Evolutionary conservation across 2,888 invertebrate genomes (phyloP), one percentile per base, ranked within the genome.

Genomic region (Andrena haemorrhoa): DNA sequence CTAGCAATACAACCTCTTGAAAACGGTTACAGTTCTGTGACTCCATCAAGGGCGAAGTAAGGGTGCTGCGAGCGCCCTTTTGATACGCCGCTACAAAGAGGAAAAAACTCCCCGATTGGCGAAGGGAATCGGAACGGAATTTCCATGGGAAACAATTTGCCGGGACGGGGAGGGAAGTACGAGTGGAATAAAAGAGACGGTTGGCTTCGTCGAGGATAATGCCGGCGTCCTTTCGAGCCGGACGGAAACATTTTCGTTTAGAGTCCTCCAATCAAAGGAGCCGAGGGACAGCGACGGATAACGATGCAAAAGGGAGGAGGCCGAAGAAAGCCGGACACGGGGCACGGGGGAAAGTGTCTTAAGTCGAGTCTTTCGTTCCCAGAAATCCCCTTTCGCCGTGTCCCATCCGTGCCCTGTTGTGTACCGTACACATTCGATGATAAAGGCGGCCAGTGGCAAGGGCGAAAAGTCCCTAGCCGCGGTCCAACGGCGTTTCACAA

Each of bases 191-290:
- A 81, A 77, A 65, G 64, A 58, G 68, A 12, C 65, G 66, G 75
- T 78, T 29, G 64, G 72, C 56, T 60, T 61, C 63, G 71, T 58
- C 56, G 33, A 29, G 81, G 71, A 82, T 83, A 83, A 85, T 77
- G 61, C 69, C 65, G 7, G 12, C 10, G 56, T 68, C 74, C 80
- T 84, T 64, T 83, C 83, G 79, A 78, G 60, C 78, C 61, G 65
- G 79, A 73, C 80, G 84, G 86, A 86, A 89, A 84, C 86, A 83
- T 84, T 89, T 88, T 88, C 88, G 82, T 86, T 89, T 73, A 69
- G 78, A 58, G 69, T 75, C 72, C 75, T 71, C 77, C 82, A 65
- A 88, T 84, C 89, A 82, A 83, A 73, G 56, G 65, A 51, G 20
- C 66, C 72, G 41, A 56, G 58, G 60, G 75, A 77, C 71, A 68